Evolutionary conservation across 2,888 invertebrate genomes (phyloP), one percentile per base, ranked within the genome.

Genomic region (Bellardia bayeri): DNA sequence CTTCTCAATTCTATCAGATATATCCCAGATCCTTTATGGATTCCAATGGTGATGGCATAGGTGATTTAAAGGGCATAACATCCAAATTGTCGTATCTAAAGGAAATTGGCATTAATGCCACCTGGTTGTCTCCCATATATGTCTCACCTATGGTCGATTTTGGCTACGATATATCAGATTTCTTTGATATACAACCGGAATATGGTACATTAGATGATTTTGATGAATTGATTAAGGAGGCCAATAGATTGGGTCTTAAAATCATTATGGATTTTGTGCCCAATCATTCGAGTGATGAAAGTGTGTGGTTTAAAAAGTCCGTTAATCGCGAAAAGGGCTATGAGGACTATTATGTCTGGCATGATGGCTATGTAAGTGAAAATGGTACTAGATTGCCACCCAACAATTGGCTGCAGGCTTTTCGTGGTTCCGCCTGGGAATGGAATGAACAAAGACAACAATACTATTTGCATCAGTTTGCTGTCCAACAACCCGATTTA

Each of bases 71-170:
- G 93, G 98, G 98, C 95, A 94, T 96, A 66, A 95, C 94, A 11
- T 94, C 94, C n/a, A 95, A 95, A 87, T 87, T 96, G 78, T 94
- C 95, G 11, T 95, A 97, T 90, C 95, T 97, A 40, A 94, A 94
- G 54, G 95, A 96, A 8, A 94, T 96, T 0, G 97, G 97, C 0
- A 94, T 98, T 0, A 95, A 95, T 9, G 96, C 96, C 0, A 95
- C 97, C 79, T 98, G 98, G 97, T 94, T 98, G 83, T 97, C 97
- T 0, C 98, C 98, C 0, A 96, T 98, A 90, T 97, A 96, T 93
- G 94, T 94, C 80, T 97, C 97, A 0, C 98, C 98, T 0, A 97
- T 97, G 96, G 94, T 95, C 0, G 98, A 98, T 93, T 97, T 97
- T 91, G 98, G 98, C 0, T 98, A 98, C 90, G 98, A 98, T 91